Evolutionary conservation across 2,113 vertebrate species (phyloP).

Genomic region (Grantiella picta): DNA sequence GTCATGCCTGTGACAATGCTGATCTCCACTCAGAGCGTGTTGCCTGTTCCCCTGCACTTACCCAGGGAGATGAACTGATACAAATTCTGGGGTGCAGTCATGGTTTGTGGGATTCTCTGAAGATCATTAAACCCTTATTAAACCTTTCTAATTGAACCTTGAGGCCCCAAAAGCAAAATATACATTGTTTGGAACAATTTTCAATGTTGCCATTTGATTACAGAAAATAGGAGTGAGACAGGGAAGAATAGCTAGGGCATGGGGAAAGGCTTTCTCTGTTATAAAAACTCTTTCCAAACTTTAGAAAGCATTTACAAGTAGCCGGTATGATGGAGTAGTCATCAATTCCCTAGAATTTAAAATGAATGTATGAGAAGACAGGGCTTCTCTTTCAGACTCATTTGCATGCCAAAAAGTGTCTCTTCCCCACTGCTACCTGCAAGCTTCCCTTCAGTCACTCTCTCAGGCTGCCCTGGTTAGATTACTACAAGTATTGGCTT

Average conservation of each 20-base stretch:
- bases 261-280: neutral
- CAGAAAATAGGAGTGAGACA: neutral
- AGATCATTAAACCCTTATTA: neutral
- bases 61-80: neutral
- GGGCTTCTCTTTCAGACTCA: neutral
- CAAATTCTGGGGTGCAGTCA: neutral
- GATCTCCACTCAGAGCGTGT: neutral
- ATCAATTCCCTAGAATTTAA: neutral
- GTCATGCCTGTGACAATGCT: neutral
- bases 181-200: neutral
- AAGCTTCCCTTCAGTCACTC: neutral
- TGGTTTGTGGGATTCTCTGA: rapidly evolving
- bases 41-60: neutral
- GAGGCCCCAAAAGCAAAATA: neutral
- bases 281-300: neutral
- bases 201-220: neutral
- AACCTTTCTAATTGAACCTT: neutral
- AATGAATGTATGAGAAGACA: neutral
- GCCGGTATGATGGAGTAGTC: neutral
- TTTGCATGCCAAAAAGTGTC: neutral
- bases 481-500: neutral
- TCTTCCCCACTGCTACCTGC: neutral
- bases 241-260: neutral
- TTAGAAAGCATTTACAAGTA: neutral
- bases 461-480: neutral